A percentile compares a stretch with the other conserved stretches of the same genome.
Evolutionary conservation across 2,113 vertebrate species (phyloP).

Genomic region (Toxotes chatareus): DNA sequence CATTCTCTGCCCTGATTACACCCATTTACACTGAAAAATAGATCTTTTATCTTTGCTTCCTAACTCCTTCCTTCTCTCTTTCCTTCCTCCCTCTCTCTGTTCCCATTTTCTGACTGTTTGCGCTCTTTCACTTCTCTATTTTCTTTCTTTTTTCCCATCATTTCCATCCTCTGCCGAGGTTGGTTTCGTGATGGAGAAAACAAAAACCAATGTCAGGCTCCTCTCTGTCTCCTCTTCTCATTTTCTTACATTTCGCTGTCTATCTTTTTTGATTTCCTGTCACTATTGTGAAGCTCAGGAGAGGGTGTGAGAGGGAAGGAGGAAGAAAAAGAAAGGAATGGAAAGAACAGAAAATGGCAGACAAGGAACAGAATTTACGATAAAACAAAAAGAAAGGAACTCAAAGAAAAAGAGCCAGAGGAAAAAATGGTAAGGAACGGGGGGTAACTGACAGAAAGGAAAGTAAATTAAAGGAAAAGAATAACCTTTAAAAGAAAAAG

Average conservation of each 20-base stretch:
- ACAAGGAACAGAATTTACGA: background rate
- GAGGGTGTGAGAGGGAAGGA: constrained; percentile 7
- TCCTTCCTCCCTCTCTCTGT: constrained; percentile 6
- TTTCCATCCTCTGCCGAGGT: background rate
- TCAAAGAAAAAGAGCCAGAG: background rate
- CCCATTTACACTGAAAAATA: constrained; percentile 65
- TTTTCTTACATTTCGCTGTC: constrained; percentile 32
- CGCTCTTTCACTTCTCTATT: background rate
- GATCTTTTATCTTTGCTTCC: constrained; percentile 56
- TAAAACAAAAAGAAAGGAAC: background rate
- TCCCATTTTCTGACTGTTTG: background rate
- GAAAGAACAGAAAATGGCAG: background rate
- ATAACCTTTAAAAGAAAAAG: background rate
- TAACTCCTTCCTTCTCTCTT: background rate
- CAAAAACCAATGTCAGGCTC: constrained; percentile 34
- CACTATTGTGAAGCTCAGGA: constrained; percentile 18
- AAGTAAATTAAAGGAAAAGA: constrained; percentile 8
- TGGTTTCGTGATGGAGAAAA: constrained; percentile 16
- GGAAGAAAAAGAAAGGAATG: background rate
- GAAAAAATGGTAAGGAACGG: background rate
- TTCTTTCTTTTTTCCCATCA: background rate
- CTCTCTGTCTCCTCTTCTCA: constrained; percentile 25
- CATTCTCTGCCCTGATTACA: constrained; percentile 63
- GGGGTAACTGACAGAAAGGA: background rate
- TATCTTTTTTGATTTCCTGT: constrained; percentile 64